Percentiles rank a stretch among this genome's conserved stretches.
These are phyloP conservation scores for Cervus canadensis DNA, from an alignment of 2,113 vertebrate species.

Conservation along the genomic window DNA sequence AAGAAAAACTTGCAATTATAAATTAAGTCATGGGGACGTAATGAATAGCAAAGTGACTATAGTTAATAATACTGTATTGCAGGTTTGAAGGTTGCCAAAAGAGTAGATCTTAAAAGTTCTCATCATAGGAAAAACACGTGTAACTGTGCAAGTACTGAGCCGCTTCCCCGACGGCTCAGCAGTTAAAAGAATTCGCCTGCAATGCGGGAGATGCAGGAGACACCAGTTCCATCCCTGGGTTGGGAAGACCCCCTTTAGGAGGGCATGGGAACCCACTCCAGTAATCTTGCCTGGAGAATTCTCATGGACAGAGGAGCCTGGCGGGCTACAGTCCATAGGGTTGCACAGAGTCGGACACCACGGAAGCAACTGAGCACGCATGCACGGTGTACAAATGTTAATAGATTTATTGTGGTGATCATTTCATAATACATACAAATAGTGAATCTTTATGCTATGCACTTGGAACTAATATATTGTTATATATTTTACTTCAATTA, in stretches of 20 bases:
- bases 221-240: neutral
- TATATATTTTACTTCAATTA: neutral
- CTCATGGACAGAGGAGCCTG: neutral
- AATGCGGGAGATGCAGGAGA: neutral
- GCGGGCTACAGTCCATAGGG: neutral
- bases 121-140: neutral
- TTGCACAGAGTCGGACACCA: neutral
- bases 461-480: neutral
- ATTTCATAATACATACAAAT: neutral
- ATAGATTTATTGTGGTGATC: neutral
- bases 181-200: neutral
- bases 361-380: neutral
- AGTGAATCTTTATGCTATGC: neutral
- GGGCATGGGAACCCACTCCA: neutral
- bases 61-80: neutral
- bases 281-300: neutral
- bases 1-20: neutral
- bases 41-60: neutral
- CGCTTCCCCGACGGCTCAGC: neutral
- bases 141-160: neutral
- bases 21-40: neutral
- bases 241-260: neutral
- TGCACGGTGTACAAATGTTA: neutral
- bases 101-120: neutral
- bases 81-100: neutral